Base-by-base conservation (phyloP, 2,797 vertebrate species). In the Sebastes itinus region DNA sequence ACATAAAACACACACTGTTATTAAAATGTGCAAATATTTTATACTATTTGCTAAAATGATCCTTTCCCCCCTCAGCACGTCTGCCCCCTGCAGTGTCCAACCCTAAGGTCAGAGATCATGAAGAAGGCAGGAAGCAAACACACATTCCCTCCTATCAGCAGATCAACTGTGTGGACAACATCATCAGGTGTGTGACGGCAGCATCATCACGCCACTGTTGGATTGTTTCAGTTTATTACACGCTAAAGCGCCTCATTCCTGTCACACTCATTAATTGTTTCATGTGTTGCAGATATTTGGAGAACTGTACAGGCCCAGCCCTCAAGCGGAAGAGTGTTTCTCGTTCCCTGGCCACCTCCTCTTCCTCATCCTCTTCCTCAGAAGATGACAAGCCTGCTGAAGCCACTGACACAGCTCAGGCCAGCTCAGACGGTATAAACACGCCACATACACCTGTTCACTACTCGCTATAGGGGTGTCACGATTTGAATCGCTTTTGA, bases 81-180 rank as follows among this genome's bases (percentile, higher is more conserved):
- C 73, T 77, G 22, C 87, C 64, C 28, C 91, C 82, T 0, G 2
- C 28, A 69, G 59, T 33, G 61, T 82, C 79, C 91, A 95, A 94
- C 33, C 89, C 92, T 72, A 72, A 85, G 55, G 80, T 87, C 42
- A 89, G 86, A 89, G 91, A 76, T 64, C 89, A 72, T 13, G 93
- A 95, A 25, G 92, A 88, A 25, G 84, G 92, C 73, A 95, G 95
- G 84, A 96, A 92, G 80, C 93, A 93, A 52, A 89, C 92, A 0
- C 95, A 56, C 71, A 85, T 97, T 93, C 96, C 96, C 6, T 98
- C 97, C n/a, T 98, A 98, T 87, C 98, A 98, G 88, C 97, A 98
- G 78, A 97, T 98, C 80, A 97, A 97, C 90, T 98, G 96, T 90
- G 95, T 97, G 60, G 97, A 98, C 80, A 97, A 96, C 84, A 96